phyloP scores from a whole-genome alignment of 2,113 vertebrate genomes.

The sheep (Ovis aries) region DNA sequence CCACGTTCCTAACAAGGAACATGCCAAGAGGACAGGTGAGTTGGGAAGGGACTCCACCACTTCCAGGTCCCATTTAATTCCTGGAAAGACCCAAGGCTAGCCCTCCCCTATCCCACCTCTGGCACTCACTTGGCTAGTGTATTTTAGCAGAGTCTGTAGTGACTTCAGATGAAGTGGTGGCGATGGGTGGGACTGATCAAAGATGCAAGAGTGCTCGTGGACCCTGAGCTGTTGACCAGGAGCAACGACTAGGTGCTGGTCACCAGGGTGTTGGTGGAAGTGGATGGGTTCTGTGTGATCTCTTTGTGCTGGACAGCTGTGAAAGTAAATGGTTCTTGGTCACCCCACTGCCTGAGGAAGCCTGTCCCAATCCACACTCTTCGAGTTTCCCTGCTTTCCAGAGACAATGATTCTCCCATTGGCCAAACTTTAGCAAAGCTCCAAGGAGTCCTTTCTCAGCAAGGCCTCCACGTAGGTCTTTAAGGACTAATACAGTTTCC shows the following conservation, averaged over 20 bases:
- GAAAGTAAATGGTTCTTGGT: too few species aligned
- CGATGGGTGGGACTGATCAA: conserved; percentile 85
- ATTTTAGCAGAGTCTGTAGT: conserved; percentile 96
- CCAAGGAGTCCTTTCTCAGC: background rate
- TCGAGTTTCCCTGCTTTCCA: accelerated
- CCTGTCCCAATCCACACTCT: accelerated
- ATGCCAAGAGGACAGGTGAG: accelerated
- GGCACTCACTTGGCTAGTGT: conserved; percentile 92
- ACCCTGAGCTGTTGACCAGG: conserved; percentile 85
- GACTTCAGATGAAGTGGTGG: conserved; percentile 93
- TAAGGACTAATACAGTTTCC: accelerated
- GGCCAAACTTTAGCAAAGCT: background rate
- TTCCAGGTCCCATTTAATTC: background rate
- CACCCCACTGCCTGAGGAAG: too few species aligned
- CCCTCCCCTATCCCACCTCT: accelerated
- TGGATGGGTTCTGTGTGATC: too few species aligned
- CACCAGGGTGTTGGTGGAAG: too few species aligned
- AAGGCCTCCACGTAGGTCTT: too few species aligned
- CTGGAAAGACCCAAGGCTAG: background rate
- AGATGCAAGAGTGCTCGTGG: conserved; percentile 82
- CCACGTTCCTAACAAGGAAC: too few species aligned
- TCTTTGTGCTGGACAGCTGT: too few species aligned
- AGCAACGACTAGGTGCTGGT: conserved; percentile 84
- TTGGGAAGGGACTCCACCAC: accelerated
- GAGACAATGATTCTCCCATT: background rate